These are phyloP conservation scores for Pseudococcus longispinus DNA, from an alignment of 2,888 invertebrate species.

Conservation along the genomic window DNA sequence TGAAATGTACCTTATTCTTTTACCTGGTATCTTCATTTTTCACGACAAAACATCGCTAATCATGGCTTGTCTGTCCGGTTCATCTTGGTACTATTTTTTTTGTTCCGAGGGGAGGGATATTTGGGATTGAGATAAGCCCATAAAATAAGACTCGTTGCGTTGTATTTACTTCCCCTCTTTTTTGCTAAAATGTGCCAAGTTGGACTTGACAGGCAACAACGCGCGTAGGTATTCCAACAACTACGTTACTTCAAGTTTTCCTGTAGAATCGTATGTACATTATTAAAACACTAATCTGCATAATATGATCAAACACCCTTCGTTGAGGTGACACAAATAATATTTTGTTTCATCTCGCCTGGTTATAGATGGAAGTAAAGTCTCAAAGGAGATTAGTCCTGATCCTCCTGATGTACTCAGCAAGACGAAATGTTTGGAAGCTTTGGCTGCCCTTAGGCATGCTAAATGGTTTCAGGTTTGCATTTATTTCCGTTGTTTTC, in stretches of 20 bases:
- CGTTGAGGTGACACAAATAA: slow-evolving; percentile 57
- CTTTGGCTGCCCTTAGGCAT: slow-evolving; percentile 99
- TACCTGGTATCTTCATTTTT: not conserved
- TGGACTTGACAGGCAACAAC: not conserved
- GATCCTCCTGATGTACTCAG: slow-evolving; percentile 75
- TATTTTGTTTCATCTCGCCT: slow-evolving; percentile 56
- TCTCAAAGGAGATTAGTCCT: slow-evolving; percentile 57
- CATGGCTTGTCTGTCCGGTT: too few species aligned
- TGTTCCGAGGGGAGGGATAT: too few species aligned
- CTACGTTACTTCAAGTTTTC: not conserved
- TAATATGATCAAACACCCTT: slow-evolving; percentile 80
- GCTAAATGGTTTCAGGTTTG: slow-evolving; percentile 99
- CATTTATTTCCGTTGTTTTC: slow-evolving; percentile 58
- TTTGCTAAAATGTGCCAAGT: too few species aligned
- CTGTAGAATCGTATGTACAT: not conserved
- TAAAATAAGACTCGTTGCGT: too few species aligned
- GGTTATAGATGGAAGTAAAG: slow-evolving; percentile 57
- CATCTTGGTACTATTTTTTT: not conserved
- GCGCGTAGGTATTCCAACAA: not conserved
- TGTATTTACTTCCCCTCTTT: too few species aligned
- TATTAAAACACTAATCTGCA: not conserved
- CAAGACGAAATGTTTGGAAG: slow-evolving; percentile 99
- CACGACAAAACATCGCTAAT: not conserved
- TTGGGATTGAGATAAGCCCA: too few species aligned
- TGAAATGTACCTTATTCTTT: too few species aligned